Evolutionary conservation across 2,797 vertebrate genomes (phyloP).

Genomic region (Poeciliopsis paucimaculata): DNA sequence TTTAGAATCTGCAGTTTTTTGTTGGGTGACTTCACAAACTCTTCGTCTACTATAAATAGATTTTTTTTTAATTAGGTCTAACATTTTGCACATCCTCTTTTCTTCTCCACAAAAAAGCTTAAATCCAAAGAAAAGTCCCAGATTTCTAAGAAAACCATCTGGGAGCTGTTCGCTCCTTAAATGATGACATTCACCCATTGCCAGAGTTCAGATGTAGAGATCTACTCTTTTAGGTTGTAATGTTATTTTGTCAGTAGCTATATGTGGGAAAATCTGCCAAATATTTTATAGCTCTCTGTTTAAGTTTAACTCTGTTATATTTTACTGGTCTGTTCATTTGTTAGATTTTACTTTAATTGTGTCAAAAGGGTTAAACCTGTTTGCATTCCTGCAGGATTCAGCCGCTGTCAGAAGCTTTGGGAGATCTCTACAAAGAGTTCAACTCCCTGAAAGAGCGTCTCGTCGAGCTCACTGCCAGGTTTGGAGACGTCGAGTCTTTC

Average conservation of each 20-base stretch:
- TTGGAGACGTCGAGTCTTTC: conserved; percentile 81
- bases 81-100: neutral
- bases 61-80: neutral
- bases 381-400: conserved; percentile 77
- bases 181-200: neutral
- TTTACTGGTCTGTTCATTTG: neutral
- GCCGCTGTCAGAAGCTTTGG: conserved; percentile 83
- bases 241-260: neutral
- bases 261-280: neutral
- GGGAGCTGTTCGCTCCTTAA: neutral
- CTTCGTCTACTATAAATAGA: neutral
- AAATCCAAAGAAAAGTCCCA: neutral
- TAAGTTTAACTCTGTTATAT: neutral
- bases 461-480: conserved; percentile 77
- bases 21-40: neutral
- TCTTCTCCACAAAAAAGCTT: neutral
- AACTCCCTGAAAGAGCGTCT: conserved; percentile 84
- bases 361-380: neutral
- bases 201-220: neutral
- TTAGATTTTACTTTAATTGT: neutral
- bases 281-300: neutral
- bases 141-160: neutral
- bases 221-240: neutral
- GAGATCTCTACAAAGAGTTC: conserved; percentile 87
- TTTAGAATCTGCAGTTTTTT: neutral